These are phyloP conservation scores for Sthenelais limicola DNA, from an alignment of 2,888 invertebrate genomes.

Conservation along the genomic window DNA sequence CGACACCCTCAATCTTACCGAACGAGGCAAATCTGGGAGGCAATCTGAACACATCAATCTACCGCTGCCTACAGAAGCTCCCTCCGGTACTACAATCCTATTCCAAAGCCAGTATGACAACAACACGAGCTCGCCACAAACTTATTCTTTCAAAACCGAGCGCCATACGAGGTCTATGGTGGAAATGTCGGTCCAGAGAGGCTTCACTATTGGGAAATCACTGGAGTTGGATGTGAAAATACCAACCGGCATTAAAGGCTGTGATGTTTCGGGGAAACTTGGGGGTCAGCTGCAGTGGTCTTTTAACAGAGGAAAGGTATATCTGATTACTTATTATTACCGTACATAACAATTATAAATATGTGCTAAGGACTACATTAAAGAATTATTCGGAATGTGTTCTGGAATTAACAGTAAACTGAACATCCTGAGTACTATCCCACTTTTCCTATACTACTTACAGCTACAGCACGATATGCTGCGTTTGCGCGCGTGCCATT, in stretches of 20 bases:
- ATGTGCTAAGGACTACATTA: too few relatives aligned
- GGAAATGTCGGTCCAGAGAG: slow-evolving; percentile 26
- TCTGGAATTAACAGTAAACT: too few relatives aligned
- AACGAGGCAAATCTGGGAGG: neutral
- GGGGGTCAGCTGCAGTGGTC: slow-evolving; percentile 23
- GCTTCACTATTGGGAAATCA: neutral
- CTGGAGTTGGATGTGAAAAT: slow-evolving; percentile 25
- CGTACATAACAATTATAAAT: too few relatives aligned
- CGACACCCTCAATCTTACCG: slow-evolving; percentile 2
- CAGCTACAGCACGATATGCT: too few relatives aligned
- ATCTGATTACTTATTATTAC: too few relatives aligned
- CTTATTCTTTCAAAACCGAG: slow-evolving; percentile 24
- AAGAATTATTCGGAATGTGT: too few relatives aligned
- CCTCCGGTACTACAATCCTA: slow-evolving; percentile 19
- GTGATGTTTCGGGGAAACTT: slow-evolving; percentile 22
- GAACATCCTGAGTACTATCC: too few relatives aligned
- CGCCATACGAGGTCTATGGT: slow-evolving; percentile 7
- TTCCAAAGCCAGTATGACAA: slow-evolving; percentile 28
- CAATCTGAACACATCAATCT: neutral
- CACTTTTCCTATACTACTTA: too few relatives aligned
- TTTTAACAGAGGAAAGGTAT: slow-evolving; percentile 14
- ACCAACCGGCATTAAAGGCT: slow-evolving; percentile 8
- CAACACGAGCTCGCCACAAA: neutral
- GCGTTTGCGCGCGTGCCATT: too few relatives aligned
- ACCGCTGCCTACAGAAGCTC: neutral